A percentile compares a stretch with the other conserved stretches of the same genome.
phyloP scores from a whole-genome alignment of 35 echinoderm and acorn worm genomes.

The Lytechinus pictus region DNA sequence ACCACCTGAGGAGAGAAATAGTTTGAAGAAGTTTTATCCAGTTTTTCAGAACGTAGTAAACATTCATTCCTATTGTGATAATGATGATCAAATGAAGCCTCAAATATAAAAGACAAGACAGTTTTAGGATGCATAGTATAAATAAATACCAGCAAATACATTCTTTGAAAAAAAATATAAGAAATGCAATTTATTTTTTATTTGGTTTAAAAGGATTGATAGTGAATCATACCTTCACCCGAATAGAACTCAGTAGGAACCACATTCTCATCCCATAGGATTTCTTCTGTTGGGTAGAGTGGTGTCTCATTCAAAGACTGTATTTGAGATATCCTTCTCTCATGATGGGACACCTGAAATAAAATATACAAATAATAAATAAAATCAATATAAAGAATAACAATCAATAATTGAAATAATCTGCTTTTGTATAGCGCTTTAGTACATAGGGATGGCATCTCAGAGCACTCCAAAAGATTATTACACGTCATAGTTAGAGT shows the following conservation, averaged over 20 bases:
- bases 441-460: too few relatives aligned
- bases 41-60: too few relatives aligned
- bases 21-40: background rate
- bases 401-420: too few relatives aligned
- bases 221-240: conserved; percentile 70
- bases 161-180: background rate
- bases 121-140: too few relatives aligned
- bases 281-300: conserved; percentile 90
- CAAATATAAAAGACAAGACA: too few relatives aligned
- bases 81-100: too few relatives aligned
- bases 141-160: too few relatives aligned
- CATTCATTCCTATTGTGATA: too few relatives aligned
- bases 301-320: conserved; percentile 93
- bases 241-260: conserved; percentile 99
- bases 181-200: background rate
- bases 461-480: too few relatives aligned
- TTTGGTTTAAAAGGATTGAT: background rate
- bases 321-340: conserved; percentile 93
- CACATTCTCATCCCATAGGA: conserved; percentile 97
- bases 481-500: too few relatives aligned
- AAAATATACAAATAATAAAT: background rate
- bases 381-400: background rate
- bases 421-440: too few relatives aligned
- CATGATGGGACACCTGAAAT: conserved; percentile 87
- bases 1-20: conserved; percentile 66